phyloP scores from a whole-genome alignment of 2,113 vertebrate genomes.

The Sylvietta virens region DNA sequence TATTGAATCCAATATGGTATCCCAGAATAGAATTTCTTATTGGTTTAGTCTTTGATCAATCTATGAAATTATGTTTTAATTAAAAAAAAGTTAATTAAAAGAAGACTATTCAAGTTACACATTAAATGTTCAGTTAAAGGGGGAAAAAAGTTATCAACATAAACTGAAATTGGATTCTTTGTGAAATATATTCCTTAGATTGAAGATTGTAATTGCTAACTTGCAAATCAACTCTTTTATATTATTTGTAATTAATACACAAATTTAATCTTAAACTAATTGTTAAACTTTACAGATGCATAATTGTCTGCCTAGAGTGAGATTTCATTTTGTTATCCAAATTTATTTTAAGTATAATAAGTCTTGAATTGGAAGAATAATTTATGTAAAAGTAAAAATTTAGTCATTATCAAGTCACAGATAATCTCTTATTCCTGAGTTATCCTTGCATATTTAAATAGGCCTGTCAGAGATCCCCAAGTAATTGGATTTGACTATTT shows the following conservation, averaged over 20 bases:
- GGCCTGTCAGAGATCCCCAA: neutral
- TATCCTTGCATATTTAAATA: neutral
- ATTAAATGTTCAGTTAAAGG: neutral
- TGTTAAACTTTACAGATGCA: neutral
- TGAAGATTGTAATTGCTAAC: neutral
- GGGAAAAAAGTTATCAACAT: neutral
- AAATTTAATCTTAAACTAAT: neutral
- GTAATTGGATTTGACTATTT: neutral
- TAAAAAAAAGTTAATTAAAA: neutral
- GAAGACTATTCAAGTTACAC: neutral
- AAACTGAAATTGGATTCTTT: neutral
- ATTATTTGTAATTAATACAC: neutral
- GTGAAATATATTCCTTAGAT: neutral
- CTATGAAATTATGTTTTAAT: neutral
- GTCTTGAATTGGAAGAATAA: neutral
- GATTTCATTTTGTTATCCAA: neutral
- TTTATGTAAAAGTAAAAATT: neutral
- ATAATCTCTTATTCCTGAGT: neutral
- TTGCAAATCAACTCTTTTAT: neutral
- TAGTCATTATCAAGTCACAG: neutral
- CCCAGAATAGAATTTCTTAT: neutral
- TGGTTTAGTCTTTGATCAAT: neutral
- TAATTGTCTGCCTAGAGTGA: neutral
- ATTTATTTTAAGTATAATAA: neutral
- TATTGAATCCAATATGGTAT: neutral